phyloP scores from a whole-genome alignment of 2,113 vertebrate genomes.

The Ploceus nigricollis region DNA sequence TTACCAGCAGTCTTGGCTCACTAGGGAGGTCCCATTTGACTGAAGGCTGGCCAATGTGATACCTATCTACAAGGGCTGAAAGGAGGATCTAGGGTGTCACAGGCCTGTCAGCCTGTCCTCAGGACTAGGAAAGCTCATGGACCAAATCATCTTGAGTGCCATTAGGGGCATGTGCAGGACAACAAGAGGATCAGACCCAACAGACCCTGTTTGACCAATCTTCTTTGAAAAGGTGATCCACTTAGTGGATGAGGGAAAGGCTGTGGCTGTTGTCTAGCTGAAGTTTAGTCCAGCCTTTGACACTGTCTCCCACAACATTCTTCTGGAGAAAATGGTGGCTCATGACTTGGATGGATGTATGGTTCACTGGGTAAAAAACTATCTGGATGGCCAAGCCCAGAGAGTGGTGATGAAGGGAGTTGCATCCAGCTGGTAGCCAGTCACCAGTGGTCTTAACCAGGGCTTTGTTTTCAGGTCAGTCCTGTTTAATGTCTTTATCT shows the following conservation, averaged over 20 bases:
- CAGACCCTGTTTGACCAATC: neutral
- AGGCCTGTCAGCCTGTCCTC: neutral
- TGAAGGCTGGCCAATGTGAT: neutral
- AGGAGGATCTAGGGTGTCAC: neutral
- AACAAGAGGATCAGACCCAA: neutral
- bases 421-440: neutral
- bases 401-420: neutral
- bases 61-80: neutral
- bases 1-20: neutral
- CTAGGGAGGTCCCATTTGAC: neutral
- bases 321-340: neutral
- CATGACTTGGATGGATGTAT: accelerated
- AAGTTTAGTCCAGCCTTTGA: neutral
- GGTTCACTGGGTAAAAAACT: neutral
- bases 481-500: neutral
- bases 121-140: neutral
- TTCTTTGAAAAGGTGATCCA: neutral
- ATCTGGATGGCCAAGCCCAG: neutral
- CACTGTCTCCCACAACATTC: neutral
- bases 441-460: neutral
- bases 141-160: neutral
- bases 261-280: neutral
- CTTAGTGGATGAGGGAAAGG: neutral
- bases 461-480: neutral
- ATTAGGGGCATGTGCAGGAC: neutral